Conservation (phyloP, 2,888 invertebrate species). For the Pycnomerus fuliginosus region DNA sequence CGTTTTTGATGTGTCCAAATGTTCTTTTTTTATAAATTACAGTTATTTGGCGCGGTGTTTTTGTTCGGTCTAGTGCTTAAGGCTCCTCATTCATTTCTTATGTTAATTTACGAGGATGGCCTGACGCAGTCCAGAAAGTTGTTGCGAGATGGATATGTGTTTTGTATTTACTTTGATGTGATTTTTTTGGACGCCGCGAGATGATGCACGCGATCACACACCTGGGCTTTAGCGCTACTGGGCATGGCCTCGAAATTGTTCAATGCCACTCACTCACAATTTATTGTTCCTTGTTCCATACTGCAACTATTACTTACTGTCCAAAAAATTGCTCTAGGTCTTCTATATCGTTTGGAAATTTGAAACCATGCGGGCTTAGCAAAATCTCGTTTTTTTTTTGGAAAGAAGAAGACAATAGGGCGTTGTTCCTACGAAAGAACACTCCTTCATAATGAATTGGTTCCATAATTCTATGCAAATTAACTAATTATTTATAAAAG, state of each 20-base stretch:
- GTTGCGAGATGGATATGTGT: conserved; percentile 11
- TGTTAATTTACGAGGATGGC: conserved; percentile 27
- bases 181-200: conserved; percentile 17
- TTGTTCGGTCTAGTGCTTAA: conserved; percentile 30
- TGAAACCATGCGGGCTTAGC: too few species aligned
- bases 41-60: conserved; percentile 35
- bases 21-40: conserved; percentile 32
- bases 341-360: too few species aligned
- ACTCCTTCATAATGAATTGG: too few species aligned
- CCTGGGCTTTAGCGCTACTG: conserved; percentile 34
- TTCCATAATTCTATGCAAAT: too few species aligned
- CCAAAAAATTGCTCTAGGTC: too few species aligned
- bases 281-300: too few species aligned
- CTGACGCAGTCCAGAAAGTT: conserved; percentile 20
- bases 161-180: conserved; percentile 22
- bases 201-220: conserved; percentile 35
- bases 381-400: too few species aligned
- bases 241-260: conserved; percentile 15
- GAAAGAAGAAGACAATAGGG: too few species aligned
- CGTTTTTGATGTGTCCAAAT: conserved; percentile 22
- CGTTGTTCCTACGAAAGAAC: too few species aligned
- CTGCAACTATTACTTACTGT: too few species aligned
- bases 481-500: too few species aligned
- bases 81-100: conserved; percentile 33
- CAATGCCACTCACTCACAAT: too few species aligned